phyloP scores from a whole-genome alignment of 2,797 vertebrate species.

The Schizothorax lantsangensis region DNA sequence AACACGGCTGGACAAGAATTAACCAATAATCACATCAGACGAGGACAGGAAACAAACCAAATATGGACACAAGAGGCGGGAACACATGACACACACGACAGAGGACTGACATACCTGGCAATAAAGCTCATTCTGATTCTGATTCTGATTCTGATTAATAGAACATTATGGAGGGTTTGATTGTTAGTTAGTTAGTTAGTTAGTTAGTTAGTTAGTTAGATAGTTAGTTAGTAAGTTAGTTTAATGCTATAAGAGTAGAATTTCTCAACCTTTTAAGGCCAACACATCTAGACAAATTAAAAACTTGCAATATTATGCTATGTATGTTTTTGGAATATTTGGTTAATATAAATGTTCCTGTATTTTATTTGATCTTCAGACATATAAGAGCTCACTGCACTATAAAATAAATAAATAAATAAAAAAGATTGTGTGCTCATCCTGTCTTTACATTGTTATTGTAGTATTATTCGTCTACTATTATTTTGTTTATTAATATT shows the following conservation, averaged over 20 bases:
- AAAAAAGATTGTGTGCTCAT: background rate
- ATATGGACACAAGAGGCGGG: no score
- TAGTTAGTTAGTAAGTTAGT: background rate
- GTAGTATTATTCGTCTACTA: background rate
- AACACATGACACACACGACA: no score
- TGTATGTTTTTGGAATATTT: background rate
- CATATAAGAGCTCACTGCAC: background rate
- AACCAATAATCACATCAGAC: no score
- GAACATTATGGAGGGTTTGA: background rate
- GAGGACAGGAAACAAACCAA: no score
- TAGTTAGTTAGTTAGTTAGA: background rate
- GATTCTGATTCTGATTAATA: background rate
- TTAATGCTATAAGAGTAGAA: background rate
- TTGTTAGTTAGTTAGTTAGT: background rate
- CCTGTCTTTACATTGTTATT: background rate
- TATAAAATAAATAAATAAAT: background rate
- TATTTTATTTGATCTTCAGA: background rate
- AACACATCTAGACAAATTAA: background rate
- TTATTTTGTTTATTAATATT: background rate
- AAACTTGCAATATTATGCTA: background rate
- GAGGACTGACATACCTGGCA: no score
- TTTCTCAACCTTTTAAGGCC: background rate
- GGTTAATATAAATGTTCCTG: background rate
- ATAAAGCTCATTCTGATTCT: no score
- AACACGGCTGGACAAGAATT: no score